phyloP scores from a whole-genome alignment of 2,113 vertebrate species.

The Scomber japonicus region DNA sequence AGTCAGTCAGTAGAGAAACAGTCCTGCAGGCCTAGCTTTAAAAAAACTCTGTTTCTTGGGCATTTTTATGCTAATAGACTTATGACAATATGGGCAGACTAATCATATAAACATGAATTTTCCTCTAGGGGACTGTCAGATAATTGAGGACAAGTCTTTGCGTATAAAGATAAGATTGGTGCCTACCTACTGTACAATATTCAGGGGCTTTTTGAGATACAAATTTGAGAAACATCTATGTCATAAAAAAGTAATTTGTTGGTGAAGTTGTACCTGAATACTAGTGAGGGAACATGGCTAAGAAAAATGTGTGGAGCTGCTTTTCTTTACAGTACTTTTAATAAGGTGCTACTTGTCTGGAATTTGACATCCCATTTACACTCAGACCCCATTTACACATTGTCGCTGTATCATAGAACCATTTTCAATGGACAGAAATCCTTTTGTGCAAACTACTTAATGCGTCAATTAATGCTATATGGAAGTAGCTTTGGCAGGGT shows the following conservation, averaged over 20 bases:
- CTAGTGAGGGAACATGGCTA: not conserved
- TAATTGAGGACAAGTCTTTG: not conserved
- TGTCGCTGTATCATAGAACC: not conserved
- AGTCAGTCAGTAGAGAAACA: slow-evolving; percentile 44
- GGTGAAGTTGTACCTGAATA: not conserved
- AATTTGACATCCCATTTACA: not conserved
- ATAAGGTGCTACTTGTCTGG: not conserved
- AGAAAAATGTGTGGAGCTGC: not conserved
- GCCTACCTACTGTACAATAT: slow-evolving; percentile 3
- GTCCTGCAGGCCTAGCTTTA: slow-evolving; percentile 43
- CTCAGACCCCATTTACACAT: not conserved
- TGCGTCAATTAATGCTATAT: not conserved
- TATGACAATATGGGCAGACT: slow-evolving; percentile 20
- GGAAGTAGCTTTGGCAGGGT: not conserved
- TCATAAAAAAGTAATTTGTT: not conserved
- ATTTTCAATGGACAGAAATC: not conserved
- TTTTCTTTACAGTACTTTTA: not conserved
- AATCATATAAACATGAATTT: slow-evolving; percentile 21
- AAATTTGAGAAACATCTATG: not conserved
- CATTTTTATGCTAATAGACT: slow-evolving; percentile 42
- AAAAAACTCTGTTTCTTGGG: slow-evolving; percentile 33
- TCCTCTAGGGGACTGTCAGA: slow-evolving; percentile 1
- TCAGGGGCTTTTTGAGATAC: not conserved
- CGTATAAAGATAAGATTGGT: not conserved
- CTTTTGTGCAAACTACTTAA: not conserved